These are phyloP conservation scores for Nibea coibor DNA, from an alignment of 2,113 vertebrate species.

Conservation along the genomic window DNA sequence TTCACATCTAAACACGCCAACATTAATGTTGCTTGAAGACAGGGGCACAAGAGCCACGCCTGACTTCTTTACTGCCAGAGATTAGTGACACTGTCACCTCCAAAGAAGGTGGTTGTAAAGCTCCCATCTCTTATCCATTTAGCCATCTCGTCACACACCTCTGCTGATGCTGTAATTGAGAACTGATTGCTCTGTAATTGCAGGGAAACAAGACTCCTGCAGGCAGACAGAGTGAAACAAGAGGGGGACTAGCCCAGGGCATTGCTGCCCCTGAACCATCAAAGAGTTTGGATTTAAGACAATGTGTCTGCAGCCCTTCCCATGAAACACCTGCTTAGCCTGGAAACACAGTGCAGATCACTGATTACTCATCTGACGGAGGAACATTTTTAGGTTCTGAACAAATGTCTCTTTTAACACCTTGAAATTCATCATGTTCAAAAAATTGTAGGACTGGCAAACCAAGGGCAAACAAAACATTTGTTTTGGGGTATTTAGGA, in stretches of 20 bases:
- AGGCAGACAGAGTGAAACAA: constrained; percentile 58
- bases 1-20: too few relatives aligned
- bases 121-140: constrained; percentile 61
- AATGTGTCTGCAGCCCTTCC: constrained; percentile 54
- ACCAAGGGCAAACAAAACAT: constrained; percentile 51
- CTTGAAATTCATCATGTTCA: constrained; percentile 47
- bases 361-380: constrained; percentile 1
- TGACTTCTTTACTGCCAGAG: constrained; percentile 63
- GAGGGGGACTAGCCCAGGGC: constrained; percentile 43
- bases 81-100: constrained; percentile 70
- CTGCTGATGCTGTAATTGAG: constrained; percentile 68
- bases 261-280: constrained; percentile 64
- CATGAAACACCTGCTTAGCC: constrained; percentile 68
- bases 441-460: constrained; percentile 34
- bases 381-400: constrained; percentile 22
- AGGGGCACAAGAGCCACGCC: constrained; percentile 16
- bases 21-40: not conserved
- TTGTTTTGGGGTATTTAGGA: constrained; percentile 54
- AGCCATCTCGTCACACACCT: constrained; percentile 70
- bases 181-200: constrained; percentile 76
- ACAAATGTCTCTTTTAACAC: constrained; percentile 47
- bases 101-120: constrained; percentile 62
- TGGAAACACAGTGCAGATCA: constrained; percentile 40
- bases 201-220: constrained; percentile 69
- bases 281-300: constrained; percentile 71